A percentile compares a stretch with the other conserved stretches of the same genome.
Conservation (phyloP, 2,888 invertebrate genomes). For the Hypercompe scribonia region DNA sequence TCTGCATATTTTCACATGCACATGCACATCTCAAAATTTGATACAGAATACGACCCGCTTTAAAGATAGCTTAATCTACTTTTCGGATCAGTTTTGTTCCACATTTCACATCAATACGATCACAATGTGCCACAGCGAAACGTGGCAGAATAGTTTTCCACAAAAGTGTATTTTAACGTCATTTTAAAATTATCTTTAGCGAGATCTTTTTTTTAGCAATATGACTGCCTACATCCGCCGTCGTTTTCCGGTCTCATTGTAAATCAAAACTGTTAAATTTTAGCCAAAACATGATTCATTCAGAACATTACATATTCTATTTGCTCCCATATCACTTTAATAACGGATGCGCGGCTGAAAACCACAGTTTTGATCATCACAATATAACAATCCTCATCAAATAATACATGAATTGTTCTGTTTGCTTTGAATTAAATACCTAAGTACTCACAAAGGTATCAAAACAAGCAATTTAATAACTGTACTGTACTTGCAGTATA, state of each 20-base stretch:
- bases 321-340: background rate
- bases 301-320: background rate
- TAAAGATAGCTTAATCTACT: too few species aligned
- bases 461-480: too few species aligned
- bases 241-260: constrained; percentile 8
- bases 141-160: too few species aligned
- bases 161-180: background rate
- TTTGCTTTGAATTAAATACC: background rate
- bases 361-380: background rate
- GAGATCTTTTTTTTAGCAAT: background rate
- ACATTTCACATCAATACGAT: too few species aligned
- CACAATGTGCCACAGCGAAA: too few species aligned
- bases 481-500: too few species aligned
- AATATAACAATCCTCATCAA: background rate
- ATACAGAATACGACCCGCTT: too few species aligned
- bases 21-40: too few species aligned
- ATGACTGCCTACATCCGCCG: background rate
- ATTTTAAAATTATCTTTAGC: background rate
- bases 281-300: background rate
- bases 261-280: background rate
- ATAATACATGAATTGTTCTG: background rate
- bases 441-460: too few species aligned
- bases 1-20: too few species aligned
- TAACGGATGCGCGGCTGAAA: background rate
- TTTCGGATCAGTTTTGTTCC: too few species aligned